Evolutionary conservation across 2,113 vertebrate genomes (phyloP).

Genomic region (Pomatostomus ruficeps): DNA sequence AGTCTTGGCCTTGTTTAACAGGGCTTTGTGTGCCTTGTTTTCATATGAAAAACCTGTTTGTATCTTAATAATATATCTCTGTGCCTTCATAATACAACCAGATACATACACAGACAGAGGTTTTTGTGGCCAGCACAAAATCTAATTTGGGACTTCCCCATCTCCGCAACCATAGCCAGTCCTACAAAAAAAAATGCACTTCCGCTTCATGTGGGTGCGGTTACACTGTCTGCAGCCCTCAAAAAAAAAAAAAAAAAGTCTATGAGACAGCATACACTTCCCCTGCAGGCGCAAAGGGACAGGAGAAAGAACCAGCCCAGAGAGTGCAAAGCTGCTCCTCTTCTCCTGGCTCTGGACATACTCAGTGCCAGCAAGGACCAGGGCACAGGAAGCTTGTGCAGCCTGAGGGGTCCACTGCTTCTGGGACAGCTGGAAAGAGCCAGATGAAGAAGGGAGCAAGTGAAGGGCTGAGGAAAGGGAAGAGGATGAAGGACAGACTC

Average conservation of each 20-base stretch:
- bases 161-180: background rate
- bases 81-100: background rate
- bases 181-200: background rate
- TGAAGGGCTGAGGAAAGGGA: background rate
- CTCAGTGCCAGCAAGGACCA: background rate
- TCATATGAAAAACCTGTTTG: background rate
- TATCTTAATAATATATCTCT: background rate
- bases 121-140: background rate
- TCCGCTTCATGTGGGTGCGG: background rate
- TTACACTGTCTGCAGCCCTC: background rate
- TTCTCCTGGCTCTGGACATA: background rate
- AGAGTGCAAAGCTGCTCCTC: background rate
- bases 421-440: background rate
- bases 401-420: accelerated
- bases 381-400: too few relatives aligned
- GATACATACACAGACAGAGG: background rate
- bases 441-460: accelerated
- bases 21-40: background rate
- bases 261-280: accelerated
- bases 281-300: background rate
- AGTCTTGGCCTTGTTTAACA: background rate
- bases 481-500: background rate
- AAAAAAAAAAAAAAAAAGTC: background rate
- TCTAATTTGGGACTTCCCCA: constrained; percentile 36
- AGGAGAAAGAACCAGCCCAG: background rate